phyloP scores from a whole-genome alignment of 2,113 vertebrate genomes.

The Ranitomeya imitator region DNA sequence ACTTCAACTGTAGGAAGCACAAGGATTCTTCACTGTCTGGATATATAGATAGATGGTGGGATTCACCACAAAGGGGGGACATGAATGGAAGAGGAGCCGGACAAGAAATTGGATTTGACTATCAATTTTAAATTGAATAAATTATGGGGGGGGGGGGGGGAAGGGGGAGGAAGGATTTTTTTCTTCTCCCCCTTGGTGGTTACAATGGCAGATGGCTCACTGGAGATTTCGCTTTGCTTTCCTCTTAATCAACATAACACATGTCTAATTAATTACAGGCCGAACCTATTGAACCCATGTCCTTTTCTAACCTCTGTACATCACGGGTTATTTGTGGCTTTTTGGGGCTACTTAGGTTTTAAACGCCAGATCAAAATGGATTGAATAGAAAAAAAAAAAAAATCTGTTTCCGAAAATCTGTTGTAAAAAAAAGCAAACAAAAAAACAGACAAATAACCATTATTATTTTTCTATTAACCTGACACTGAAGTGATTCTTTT shows the following conservation, averaged over 20 bases:
- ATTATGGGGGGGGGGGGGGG: background rate
- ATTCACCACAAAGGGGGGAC: background rate
- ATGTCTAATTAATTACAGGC: constrained; percentile 23
- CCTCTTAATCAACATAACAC: constrained; percentile 25
- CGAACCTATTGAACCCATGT: background rate
- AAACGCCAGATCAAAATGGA: background rate
- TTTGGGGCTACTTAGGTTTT: background rate
- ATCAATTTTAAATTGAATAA: constrained; percentile 11
- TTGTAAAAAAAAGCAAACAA: background rate
- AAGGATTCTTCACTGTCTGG: background rate
- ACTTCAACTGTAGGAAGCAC: background rate
- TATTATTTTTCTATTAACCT: background rate
- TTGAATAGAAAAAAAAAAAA: background rate
- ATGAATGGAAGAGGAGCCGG: background rate
- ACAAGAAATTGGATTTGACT: constrained; percentile 23
- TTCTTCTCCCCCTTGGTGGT: background rate
- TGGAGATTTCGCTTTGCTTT: constrained; percentile 21
- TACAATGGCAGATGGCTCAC: constrained; percentile 12
- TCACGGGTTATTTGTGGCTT: background rate
- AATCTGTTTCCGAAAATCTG: background rate
- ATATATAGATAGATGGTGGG: background rate
- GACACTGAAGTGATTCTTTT: no score
- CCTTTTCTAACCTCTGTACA: background rate
- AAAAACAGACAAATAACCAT: background rate
- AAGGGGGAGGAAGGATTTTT: background rate